Percentiles rank a stretch among this genome's conserved stretches.
Evolutionary conservation across 2,797 vertebrate genomes (phyloP).

Genomic region (Poeciliopsis paucimaculata): DNA sequence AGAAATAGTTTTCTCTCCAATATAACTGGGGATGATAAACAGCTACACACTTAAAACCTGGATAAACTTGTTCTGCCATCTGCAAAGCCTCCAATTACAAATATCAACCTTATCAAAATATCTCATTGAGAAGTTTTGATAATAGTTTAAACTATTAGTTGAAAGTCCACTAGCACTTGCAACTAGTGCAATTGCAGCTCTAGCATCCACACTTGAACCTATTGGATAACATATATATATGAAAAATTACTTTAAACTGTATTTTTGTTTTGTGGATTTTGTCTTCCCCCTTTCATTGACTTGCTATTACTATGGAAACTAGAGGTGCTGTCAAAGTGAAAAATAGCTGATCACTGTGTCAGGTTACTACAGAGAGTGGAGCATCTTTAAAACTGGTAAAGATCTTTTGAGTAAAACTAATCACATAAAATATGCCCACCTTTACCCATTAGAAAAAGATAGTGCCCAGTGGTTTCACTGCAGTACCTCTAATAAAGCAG

Average conservation of each 20-base stretch:
- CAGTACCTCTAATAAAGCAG: not conserved
- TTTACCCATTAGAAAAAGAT: not conserved
- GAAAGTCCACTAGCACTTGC: not conserved
- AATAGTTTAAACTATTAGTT: not conserved
- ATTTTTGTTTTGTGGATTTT: not conserved
- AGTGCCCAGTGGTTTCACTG: not conserved
- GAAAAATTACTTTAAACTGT: not conserved
- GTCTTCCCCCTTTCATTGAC: not conserved
- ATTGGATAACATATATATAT: not conserved
- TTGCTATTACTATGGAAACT: slow-evolving; percentile 1
- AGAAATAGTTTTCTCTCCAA: not conserved
- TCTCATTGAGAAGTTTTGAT: not conserved
- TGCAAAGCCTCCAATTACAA: not conserved
- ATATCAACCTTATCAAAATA: not conserved
- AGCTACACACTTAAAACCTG: not conserved
- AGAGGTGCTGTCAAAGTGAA: slow-evolving; percentile 2
- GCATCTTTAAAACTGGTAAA: not conserved
- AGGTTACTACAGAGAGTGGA: not conserved
- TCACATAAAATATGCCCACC: not conserved
- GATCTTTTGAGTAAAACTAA: not conserved
- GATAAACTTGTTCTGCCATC: not conserved
- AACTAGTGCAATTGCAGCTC: no score
- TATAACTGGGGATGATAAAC: not conserved
- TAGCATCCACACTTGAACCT: not conserved
- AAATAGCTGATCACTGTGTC: not conserved